Evolutionary conservation across 1,140 invertebrate species (phyloP).

Genomic region (Anadara kagoshimensis): DNA sequence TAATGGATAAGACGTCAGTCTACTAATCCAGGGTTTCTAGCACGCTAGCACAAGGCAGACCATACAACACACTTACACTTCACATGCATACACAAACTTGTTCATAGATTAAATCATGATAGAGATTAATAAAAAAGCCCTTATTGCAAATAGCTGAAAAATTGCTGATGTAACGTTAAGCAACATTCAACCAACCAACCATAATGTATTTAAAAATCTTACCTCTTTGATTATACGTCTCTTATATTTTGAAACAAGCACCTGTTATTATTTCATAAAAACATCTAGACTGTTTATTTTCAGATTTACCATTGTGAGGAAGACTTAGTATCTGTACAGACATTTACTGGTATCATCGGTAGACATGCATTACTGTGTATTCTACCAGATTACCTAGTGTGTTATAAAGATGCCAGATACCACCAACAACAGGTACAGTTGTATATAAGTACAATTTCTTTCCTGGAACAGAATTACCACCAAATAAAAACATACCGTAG

Average conservation of each 20-base stretch:
- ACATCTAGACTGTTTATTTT: neutral
- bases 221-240: too few species aligned
- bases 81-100: neutral
- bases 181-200: too few species aligned
- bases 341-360: constrained; percentile 35
- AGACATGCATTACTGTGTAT: constrained; percentile 53
- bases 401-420: constrained; percentile 57
- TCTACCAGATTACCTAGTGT: constrained; percentile 60
- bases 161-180: too few species aligned
- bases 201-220: too few species aligned
- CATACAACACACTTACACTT: neutral
- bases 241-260: too few species aligned
- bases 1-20: too few species aligned
- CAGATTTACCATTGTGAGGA: constrained; percentile 61
- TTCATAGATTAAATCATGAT: too few species aligned
- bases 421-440: neutral
- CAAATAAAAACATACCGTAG: neutral
- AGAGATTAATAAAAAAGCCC: too few species aligned
- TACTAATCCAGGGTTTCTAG: too few species aligned
- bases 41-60: too few species aligned
- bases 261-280: too few species aligned
- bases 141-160: too few species aligned
- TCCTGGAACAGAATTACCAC: neutral
- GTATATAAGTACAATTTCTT: neutral
- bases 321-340: constrained; percentile 42